phyloP scores from a whole-genome alignment of 64 coral and sea anemone genomes.

The Platygyra sinensis region DNA sequence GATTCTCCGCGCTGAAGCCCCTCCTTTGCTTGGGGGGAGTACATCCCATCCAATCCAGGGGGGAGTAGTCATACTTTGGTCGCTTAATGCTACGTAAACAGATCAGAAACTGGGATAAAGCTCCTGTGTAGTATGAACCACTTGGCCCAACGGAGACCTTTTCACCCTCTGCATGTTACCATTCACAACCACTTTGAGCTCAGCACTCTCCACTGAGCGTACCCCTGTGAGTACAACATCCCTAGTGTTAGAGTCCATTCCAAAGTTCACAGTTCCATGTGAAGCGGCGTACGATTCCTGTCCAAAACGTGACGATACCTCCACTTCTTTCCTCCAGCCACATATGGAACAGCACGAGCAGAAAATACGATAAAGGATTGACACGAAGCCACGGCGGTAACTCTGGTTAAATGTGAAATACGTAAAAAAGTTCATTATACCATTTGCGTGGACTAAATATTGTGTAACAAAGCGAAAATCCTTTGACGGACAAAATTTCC shows the following conservation, averaged over 20 bases:
- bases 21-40: not conserved
- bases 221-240: slow-evolving; percentile 13
- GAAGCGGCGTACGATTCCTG: not conserved
- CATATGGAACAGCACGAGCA: not conserved
- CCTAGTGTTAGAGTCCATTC: slow-evolving; percentile 3
- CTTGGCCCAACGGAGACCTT: too few species aligned
- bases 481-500: slow-evolving; percentile 5
- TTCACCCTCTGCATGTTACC: not conserved
- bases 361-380: not conserved
- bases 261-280: not conserved
- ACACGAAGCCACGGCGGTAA: slow-evolving; percentile 21
- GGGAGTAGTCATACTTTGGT: too few species aligned
- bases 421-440: slow-evolving; percentile 3
- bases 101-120: too few species aligned
- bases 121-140: too few species aligned
- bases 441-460: slow-evolving; percentile 27
- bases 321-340: not conserved
- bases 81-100: too few species aligned
- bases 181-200: not conserved
- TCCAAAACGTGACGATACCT: not conserved
- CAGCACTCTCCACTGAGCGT: not conserved
- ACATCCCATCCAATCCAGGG: too few species aligned
- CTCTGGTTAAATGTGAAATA: slow-evolving; percentile 30
- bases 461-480: slow-evolving; percentile 33
- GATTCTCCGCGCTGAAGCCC: too few species aligned